phyloP scores from a whole-genome alignment of 2,113 vertebrate species.

The zebrafish (Danio rerio) region DNA sequence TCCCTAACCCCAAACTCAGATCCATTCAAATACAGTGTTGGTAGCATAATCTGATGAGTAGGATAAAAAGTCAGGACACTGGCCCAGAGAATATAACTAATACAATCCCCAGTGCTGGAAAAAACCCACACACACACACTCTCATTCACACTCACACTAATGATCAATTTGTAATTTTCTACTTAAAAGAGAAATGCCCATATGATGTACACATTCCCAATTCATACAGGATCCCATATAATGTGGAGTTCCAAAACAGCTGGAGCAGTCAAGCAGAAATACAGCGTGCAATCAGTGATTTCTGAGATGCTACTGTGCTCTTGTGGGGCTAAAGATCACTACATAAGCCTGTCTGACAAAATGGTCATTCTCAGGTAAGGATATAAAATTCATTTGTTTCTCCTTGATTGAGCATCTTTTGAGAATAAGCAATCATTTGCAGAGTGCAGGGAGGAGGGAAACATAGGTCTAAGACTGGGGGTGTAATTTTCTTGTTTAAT shows the following conservation, averaged over 20 bases:
- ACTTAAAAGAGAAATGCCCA: neutral
- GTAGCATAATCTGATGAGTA: no score
- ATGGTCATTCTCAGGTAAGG: constrained; percentile 38
- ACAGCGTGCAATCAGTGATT: neutral
- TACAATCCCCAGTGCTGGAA: no score
- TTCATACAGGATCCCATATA: neutral
- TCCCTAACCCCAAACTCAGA: no score
- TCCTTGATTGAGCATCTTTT: constrained; percentile 51
- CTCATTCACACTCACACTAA: no score
- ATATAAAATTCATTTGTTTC: constrained; percentile 52
- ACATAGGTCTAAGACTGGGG: constrained; percentile 37
- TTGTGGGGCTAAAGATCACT: constrained; percentile 21
- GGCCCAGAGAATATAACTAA: no score
- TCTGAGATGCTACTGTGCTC: constrained; percentile 6
- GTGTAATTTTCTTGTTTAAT: constrained; percentile 65
- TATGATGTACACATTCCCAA: neutral
- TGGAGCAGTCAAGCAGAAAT: neutral
- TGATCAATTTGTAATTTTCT: no score
- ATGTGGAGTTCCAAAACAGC: neutral
- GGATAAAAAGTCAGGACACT: no score
- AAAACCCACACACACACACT: no score
- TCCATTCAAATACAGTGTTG: no score
- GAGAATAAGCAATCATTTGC: constrained; percentile 48
- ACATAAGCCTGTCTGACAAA: constrained; percentile 36
- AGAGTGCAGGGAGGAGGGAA: constrained; percentile 10